phyloP scores from a whole-genome alignment of 2,113 vertebrate genomes.

The Arvicanthis niloticus region DNA sequence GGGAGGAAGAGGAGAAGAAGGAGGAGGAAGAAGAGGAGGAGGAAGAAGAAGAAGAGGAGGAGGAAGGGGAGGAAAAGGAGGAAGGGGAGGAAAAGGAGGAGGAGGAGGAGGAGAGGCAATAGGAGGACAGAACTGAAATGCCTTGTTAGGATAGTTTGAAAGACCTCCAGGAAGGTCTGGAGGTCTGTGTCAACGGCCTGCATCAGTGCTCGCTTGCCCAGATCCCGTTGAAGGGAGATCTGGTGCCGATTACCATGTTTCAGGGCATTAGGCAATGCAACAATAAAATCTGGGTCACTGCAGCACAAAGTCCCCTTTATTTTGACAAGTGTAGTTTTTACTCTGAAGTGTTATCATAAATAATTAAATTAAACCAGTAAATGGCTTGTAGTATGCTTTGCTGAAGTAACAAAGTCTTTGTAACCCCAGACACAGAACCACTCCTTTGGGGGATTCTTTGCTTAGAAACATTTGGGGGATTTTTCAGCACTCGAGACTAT shows the following conservation, averaged over 20 bases:
- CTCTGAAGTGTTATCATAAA: slow-evolving; percentile 84
- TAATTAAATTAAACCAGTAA: slow-evolving; percentile 82
- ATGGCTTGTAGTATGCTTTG: slow-evolving; percentile 74
- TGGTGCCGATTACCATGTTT: slow-evolving; percentile 75
- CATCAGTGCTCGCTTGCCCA: not conserved
- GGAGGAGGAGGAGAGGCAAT: not conserved
- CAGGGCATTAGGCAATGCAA: slow-evolving; percentile 76
- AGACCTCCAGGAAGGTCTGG: slow-evolving; percentile 50
- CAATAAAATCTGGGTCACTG: slow-evolving; percentile 80
- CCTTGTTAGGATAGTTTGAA: not conserved
- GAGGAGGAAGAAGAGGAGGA: not conserved
- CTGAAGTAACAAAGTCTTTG: slow-evolving; percentile 70
- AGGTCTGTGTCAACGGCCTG: slow-evolving; percentile 38
- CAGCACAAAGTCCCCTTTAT: slow-evolving; percentile 81
- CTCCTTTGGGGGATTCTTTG: slow-evolving; percentile 71
- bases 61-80: not conserved
- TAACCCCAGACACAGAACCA: slow-evolving; percentile 68
- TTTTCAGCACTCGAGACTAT: slow-evolving; percentile 59
- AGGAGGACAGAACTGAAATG: slow-evolving; percentile 20
- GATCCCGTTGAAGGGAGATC: slow-evolving; percentile 33
- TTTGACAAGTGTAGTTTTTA: slow-evolving; percentile 83
- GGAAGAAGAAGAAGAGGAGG: not conserved
- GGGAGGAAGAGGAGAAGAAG: not conserved
- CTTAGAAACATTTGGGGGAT: slow-evolving; percentile 65
- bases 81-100: not conserved